Evolutionary conservation across 2,888 invertebrate genomes (phyloP).

Genomic region (Platycheirus albimanus): DNA sequence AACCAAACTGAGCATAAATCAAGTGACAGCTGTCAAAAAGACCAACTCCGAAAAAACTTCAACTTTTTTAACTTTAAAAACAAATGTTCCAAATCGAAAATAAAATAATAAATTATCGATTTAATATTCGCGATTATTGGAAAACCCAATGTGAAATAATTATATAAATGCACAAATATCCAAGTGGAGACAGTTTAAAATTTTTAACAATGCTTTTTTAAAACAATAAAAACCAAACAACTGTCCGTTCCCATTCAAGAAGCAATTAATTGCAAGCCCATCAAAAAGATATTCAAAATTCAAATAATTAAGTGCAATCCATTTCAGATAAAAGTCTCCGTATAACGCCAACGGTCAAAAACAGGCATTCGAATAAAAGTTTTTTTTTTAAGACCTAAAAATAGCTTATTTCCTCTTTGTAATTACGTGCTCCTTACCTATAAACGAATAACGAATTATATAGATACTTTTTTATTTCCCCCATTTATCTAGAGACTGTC

Average conservation of each 20-base stretch:
- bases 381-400: not conserved
- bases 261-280: slow-evolving; percentile 36
- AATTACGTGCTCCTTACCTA: slow-evolving; percentile 17
- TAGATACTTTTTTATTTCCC: not conserved
- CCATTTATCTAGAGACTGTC: slow-evolving; percentile 14
- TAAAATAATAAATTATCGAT: too few relatives aligned
- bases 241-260: slow-evolving; percentile 23
- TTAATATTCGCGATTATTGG: too few relatives aligned
- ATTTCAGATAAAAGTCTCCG: slow-evolving; percentile 14
- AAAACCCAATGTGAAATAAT: too few relatives aligned
- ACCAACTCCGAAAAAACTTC: too few relatives aligned
- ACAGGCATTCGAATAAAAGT: slow-evolving; percentile 17
- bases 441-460: too few relatives aligned
- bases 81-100: too few relatives aligned
- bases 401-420: slow-evolving; percentile 64
- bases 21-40: too few relatives aligned
- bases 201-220: too few relatives aligned
- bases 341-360: slow-evolving; percentile 31
- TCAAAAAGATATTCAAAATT: slow-evolving; percentile 30
- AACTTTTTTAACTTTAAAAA: too few relatives aligned
- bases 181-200: too few relatives aligned
- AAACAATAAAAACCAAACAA: slow-evolving; percentile 21
- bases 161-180: too few relatives aligned
- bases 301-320: slow-evolving; percentile 28
- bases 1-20: too few relatives aligned